phyloP scores from a whole-genome alignment of 2,797 vertebrate genomes.

The Acipenser transmontanus region DNA sequence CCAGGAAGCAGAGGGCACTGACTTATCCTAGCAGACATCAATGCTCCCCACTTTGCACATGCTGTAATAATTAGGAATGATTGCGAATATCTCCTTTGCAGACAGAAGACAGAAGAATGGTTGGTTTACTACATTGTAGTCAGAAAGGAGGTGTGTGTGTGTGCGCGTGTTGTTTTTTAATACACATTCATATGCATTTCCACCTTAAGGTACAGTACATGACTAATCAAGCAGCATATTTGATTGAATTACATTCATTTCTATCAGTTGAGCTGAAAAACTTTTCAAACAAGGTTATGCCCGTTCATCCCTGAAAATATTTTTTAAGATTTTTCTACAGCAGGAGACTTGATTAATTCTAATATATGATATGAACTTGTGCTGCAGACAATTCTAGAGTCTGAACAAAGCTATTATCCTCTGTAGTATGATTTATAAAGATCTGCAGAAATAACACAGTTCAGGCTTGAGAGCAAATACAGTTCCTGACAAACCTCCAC shows the following conservation, averaged over 20 bases:
- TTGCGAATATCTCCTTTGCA: constrained; percentile 62
- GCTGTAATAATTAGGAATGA: constrained; percentile 52
- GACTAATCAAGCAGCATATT: constrained; percentile 43
- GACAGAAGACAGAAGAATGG: constrained; percentile 47
- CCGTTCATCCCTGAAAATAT: no score
- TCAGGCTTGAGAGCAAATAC: constrained; percentile 25
- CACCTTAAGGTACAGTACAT: constrained; percentile 21
- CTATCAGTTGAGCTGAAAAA: constrained; percentile 31
- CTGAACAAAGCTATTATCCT: not conserved
- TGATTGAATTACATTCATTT: constrained; percentile 37
- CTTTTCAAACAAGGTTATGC: no score
- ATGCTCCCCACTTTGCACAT: constrained; percentile 30
- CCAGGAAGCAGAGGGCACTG: constrained; percentile 12
- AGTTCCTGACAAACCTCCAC: constrained; percentile 14
- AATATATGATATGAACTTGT: no score
- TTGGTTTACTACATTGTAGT: constrained; percentile 53
- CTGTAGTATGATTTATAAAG: not conserved
- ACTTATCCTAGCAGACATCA: constrained; percentile 3
- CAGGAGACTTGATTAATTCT: no score
- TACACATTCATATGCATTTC: constrained; percentile 33
- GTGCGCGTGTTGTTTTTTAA: constrained; percentile 22
- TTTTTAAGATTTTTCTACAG: no score
- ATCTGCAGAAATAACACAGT: constrained; percentile 30
- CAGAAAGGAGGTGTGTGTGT: constrained; percentile 48
- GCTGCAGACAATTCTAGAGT: no score